Base-by-base conservation (phyloP, 1,140 invertebrate species). In the Solen grandis region DNA sequence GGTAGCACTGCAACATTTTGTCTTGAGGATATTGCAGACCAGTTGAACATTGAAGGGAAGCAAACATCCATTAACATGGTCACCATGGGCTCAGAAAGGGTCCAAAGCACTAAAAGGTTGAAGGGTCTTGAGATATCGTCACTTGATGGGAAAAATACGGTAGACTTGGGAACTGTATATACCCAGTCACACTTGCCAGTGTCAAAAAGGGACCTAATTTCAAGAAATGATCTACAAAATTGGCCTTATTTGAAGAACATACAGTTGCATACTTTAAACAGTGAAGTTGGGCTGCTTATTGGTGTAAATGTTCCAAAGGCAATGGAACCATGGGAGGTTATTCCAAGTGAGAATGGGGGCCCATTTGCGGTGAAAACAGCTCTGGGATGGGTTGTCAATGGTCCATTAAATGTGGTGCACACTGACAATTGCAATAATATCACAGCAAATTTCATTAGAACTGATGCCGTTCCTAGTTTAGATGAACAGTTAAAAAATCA, bases 281-380 rank as follows among this genome's bases (percentile, higher is more conserved):
- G 41, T 55, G 65, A 82, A 27, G 65, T 82, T 0, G 81, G 63
- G 35, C n/a, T 82, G 3, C 38, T 83, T 5, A 68, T 83, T 22
- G 75, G 72, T 1, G 25, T 69, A 0, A 54, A 82, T 29, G 57
- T 63, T 16, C 79, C 79, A 0, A 68, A 69, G 41, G 74, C 69
- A 1, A 57, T 78, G 68, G 68, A 75, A 60, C 81, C 74, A 1
- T 69, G 55, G 68, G 68, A 79, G 5, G 60, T 78, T 1, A 33
- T 82, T 35, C 41, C 72, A 5, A 33, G 68, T 59, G 14, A 52
- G n/a, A 50, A 59, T 16, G 41, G 63, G 38, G 60, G 75, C 4
- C 78, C 78, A 33, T 84, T 81, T 50, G 83, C 78, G 16, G 65
- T 81, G 54, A 81, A 60, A 84, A 46, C 83, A 0, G 57, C 55